Evolutionary conservation across 2,888 invertebrate genomes (phyloP), one percentile per base, ranked within the genome.

Genomic region (Pediacus dermestoides): DNA sequence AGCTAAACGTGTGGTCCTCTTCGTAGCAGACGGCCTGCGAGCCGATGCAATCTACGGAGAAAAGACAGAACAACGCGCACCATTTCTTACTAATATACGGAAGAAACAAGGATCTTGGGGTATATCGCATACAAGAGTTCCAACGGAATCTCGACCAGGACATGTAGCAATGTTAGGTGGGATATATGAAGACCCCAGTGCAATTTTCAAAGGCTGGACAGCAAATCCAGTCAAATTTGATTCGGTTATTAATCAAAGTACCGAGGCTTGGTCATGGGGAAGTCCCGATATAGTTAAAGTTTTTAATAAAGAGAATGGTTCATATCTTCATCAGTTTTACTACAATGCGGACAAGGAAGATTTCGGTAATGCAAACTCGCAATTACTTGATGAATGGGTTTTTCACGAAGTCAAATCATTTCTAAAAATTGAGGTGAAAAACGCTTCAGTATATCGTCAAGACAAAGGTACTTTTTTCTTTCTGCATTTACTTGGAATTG

Each of bases 181-280:
- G 4, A 84, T 99, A 48, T 95, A 95, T 69, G 99, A 99, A 74
- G 99, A 99, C 70, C 96, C 99, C 7, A 93, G 94, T 54, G 95
- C 97, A 8, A 82, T 99, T 30, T 83, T 91, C 12, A 88, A 82
- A 70, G 91, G 95, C 0, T 99, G 99, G 99, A 90, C 95, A 68
- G 87, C 90, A 60, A 97, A 97, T 71, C 92, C 93, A 2, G 93
- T 96, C 3, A 85, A 92, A 61, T 97, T 99, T 76, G 97, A 99
- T 70, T 92, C 94, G 2, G 80, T 97, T 0, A 91, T 99, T 60
- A 97, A 97, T 71, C 81, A 88, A 63, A 91, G 90, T 48, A 64
- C 69, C 0, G 75, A 78, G 49, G 87, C 94, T 0, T 94, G 89
- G 82, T 85, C 90, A 22, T 95, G 93, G 89, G 99, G 97, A 10